Evolutionary conservation across 1,140 invertebrate genomes (phyloP).

Genomic region (Mya arenaria): DNA sequence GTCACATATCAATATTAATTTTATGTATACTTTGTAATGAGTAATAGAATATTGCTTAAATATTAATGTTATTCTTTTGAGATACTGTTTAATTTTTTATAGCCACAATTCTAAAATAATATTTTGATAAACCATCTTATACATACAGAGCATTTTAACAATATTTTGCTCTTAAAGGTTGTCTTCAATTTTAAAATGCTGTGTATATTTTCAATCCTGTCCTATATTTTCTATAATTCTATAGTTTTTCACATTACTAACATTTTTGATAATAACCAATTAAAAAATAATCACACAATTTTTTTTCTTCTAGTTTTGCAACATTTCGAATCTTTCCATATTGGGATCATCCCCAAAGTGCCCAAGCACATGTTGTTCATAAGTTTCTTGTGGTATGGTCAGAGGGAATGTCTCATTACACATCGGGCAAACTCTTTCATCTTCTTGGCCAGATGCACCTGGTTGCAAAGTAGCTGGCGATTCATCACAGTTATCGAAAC

Average conservation of each 20-base stretch:
- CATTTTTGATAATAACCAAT: neutral
- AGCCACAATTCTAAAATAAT: too few relatives aligned
- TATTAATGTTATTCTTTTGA: too few relatives aligned
- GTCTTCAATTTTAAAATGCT: too few relatives aligned
- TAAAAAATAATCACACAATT: conserved; percentile 7
- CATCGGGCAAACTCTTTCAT: conserved; percentile 68
- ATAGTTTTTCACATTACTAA: neutral
- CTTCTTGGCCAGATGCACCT: neutral
- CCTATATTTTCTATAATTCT: too few relatives aligned
- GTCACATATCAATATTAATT: too few relatives aligned
- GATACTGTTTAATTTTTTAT: too few relatives aligned
- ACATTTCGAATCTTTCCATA: conserved; percentile 66
- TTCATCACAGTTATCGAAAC: conserved; percentile 66
- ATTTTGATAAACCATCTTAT: too few relatives aligned
- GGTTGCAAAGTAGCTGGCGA: conserved; percentile 58
- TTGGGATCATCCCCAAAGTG: conserved; percentile 70
- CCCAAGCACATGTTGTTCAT: conserved; percentile 71
- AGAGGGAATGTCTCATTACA: conserved; percentile 64
- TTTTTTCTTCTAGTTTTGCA: conserved; percentile 56
- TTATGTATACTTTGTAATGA: too few relatives aligned
- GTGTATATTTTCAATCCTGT: too few relatives aligned
- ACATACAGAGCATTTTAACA: too few relatives aligned
- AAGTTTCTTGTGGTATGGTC: conserved; percentile 61
- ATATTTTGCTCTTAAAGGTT: too few relatives aligned
- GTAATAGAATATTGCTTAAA: too few relatives aligned